Base-by-base conservation (phyloP, 2,888 invertebrate species). In the Monopis laevigella region DNA sequence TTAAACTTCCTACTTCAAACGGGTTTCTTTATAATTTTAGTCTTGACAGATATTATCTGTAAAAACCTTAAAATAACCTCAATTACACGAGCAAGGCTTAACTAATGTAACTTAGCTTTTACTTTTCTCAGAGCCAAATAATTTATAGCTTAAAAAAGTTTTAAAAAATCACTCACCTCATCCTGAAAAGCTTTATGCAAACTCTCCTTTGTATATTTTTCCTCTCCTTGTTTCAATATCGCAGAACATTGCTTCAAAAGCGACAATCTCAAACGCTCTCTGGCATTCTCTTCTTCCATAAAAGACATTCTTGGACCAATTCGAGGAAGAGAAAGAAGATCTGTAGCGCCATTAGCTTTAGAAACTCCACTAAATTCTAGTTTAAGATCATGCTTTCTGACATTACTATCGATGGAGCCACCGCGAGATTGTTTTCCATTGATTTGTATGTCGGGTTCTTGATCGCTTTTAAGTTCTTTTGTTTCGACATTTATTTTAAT, bases 251-350 rank as follows among this genome's bases (percentile, higher is more conserved):
- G 85, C 58, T 85, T 85, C 51, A 89, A 58, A n/a, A 87, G 75
- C 1, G 82, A 74, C 48, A 83, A 54, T 43, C 88, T 78, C 43
- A 84, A 65, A 40, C 84, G 81, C 54, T 89, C 89, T 51, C 84
- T 74, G 3, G 85, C 80, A 58, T 85, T 86, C 56, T 89, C 89
- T 53, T 87, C 87, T 54, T 89, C 88, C 88, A 88, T 88, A 43
- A 84, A 83, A 18, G 86, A 88, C 71, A 85, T 85, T 27, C 74
- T 53, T 14, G 65, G 72, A 1, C 67, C 65, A 29, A 54, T 56
- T 10, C 64, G 54, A 0, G 65, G 59, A 8, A 66, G 59, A 1
- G 56, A 58, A 19, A 67, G 46, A 8, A 58, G 45, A 35, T 62
- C 58, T 2, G 21, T 21, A 10, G 17, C 2, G 2, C n/a, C 8